Evolutionary conservation across 2,797 vertebrate genomes (phyloP).

Genomic region (Melanotaenia parkinsoni): DNA sequence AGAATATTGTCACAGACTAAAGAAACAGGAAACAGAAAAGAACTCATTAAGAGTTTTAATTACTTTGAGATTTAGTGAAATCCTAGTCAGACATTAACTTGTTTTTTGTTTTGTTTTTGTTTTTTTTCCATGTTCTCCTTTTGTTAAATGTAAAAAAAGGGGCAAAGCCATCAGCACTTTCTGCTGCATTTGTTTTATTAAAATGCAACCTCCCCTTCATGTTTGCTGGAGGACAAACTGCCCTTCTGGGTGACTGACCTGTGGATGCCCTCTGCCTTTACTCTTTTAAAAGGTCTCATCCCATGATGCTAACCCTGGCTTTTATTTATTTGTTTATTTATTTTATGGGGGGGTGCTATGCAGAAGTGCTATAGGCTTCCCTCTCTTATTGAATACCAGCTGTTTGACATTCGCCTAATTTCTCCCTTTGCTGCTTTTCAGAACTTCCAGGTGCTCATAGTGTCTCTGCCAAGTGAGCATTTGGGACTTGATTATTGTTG

Average conservation of each 20-base stretch:
- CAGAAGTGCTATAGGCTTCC: conserved; percentile 33
- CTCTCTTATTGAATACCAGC: conserved; percentile 55
- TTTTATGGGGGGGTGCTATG: conserved; percentile 18
- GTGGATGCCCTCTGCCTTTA: conserved; percentile 50
- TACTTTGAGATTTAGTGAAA: conserved; percentile 19
- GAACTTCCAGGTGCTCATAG: conserved; percentile 59
- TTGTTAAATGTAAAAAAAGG: not conserved
- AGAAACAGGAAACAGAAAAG: conserved; percentile 13
- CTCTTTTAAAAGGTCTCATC: conserved; percentile 60
- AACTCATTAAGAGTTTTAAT: conserved; percentile 28
- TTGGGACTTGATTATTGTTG: conserved; percentile 39
- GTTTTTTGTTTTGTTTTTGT: conserved; percentile 6
- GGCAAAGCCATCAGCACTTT: conserved; percentile 35
- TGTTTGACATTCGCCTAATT: conserved; percentile 70
- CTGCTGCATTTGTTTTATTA: conserved; percentile 27
- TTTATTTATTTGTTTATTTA: not conserved
- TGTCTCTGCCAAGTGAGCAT: conserved; percentile 46
- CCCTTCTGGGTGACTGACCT: conserved; percentile 48
- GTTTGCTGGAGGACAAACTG: conserved; percentile 34
- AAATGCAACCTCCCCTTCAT: conserved; percentile 40
- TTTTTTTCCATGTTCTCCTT: not conserved
- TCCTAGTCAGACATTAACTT: conserved; percentile 14
- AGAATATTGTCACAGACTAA: conserved; percentile 7
- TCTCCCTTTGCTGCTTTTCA: conserved; percentile 56
- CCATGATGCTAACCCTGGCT: conserved; percentile 23